Evolutionary conservation across 1,140 invertebrate genomes (phyloP), one percentile per base, ranked within the genome.

Genomic region (Copidosoma floridanum): DNA sequence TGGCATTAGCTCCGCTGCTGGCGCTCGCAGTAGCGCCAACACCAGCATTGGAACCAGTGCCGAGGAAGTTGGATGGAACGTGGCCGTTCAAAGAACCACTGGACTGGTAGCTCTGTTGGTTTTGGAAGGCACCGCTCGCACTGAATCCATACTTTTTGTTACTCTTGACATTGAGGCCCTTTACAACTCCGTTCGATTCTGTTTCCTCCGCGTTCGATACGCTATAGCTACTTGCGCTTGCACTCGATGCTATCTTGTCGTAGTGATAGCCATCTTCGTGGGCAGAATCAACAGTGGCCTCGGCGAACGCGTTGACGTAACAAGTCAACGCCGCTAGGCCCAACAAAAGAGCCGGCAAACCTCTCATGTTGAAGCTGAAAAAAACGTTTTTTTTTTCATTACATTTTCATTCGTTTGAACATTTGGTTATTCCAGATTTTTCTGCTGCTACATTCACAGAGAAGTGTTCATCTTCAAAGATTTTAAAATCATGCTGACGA

Each of bases 301-400:
- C 63, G 1, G 32, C 29, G 4, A 66, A 63, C 2, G 67, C 58
- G 26, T 68, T 51, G 12, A 65, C 68, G 8, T 55, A 48, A 21
- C 60, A 59, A 40, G 26, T 47, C 27, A 67, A 64, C 38, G 58
- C 48, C 14, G 61, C 66, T 54, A 65, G 61, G 26, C 59, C 63
- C 6, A 72, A 59, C 48, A 71, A 55, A 5, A 69, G 21, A 41
- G 65, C 40, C 20, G 63, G 52, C 12, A 61, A 61, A 35, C 57
- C 40, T 32, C 47, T 67, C 72, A 75, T 75, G 23, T 62, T 68
- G 32, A 46, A 26, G n/a, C 69, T 71, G 52, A 4, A 64, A 64
- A 46, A 21, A 20, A 67, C 26, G 58, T 27, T 32, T n/a, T n/a
- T n/a, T n/a, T n/a, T n/a, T n/a, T n/a, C n/a, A n/a, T n/a, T n/a